phyloP scores from a whole-genome alignment of 1,140 invertebrate genomes.

The Drosophila pseudoobscura region DNA sequence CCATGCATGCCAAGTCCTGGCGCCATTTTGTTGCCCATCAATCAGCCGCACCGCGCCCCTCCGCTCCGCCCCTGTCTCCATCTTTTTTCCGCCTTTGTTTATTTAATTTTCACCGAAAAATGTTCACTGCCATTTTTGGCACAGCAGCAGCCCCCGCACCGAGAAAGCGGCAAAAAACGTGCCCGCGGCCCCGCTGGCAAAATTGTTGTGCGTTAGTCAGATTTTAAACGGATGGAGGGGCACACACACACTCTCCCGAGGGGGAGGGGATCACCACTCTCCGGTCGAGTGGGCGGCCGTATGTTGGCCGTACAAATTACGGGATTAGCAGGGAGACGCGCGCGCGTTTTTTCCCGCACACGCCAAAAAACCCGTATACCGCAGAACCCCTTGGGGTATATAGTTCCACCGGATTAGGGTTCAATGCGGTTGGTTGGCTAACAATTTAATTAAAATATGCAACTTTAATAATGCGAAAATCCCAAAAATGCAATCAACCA shows the following conservation, averaged over 20 bases:
- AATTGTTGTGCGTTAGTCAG: slow-evolving; percentile 77
- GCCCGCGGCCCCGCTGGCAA: slow-evolving; percentile 64
- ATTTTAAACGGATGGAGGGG: slow-evolving; percentile 61
- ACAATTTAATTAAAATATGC: slow-evolving; percentile 73
- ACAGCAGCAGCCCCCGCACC: neutral
- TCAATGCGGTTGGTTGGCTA: slow-evolving; percentile 55
- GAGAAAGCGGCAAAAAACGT: slow-evolving; percentile 51
- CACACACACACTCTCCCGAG: neutral
- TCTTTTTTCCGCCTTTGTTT: slow-evolving; percentile 55
- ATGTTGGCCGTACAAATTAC: slow-evolving; percentile 79
- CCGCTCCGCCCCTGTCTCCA: neutral
- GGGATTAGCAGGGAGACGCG: slow-evolving; percentile 65
- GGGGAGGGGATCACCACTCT: neutral
- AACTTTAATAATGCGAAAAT: slow-evolving; percentile 62
- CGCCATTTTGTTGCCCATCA: slow-evolving; percentile 43
- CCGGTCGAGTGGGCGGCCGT: slow-evolving; percentile 11
- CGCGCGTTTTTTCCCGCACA: slow-evolving; percentile 48
- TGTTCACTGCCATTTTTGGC: slow-evolving; percentile 62
- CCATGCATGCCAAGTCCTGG: slow-evolving; percentile 49
- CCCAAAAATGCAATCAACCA: slow-evolving; percentile 34
- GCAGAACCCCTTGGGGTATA: neutral
- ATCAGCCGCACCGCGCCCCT: slow-evolving; percentile 35
- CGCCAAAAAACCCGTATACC: neutral
- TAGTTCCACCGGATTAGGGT: slow-evolving; percentile 61
- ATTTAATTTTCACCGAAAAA: slow-evolving; percentile 73